phyloP scores from a whole-genome alignment of 2,113 vertebrate genomes.

The Leucopsar rothschildi region DNA sequence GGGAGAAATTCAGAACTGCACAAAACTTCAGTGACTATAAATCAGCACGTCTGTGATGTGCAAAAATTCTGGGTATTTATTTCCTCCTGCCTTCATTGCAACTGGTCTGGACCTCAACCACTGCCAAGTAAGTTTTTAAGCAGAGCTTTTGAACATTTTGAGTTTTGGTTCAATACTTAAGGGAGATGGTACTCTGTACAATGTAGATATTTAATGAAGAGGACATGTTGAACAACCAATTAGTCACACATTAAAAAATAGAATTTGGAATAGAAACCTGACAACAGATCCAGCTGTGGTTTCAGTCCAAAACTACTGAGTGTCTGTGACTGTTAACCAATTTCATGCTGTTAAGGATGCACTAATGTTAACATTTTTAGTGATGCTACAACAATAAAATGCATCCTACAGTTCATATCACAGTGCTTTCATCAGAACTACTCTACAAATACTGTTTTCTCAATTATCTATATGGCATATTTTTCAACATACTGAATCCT shows the following conservation, averaged over 20 bases:
- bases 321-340: not conserved
- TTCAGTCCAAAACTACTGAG: not conserved
- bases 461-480: not conserved
- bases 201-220: not conserved
- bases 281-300: not conserved
- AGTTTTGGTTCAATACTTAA: not conserved
- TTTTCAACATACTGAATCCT: not conserved
- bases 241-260: not conserved
- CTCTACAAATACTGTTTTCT: not conserved
- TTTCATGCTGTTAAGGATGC: not conserved
- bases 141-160: not conserved
- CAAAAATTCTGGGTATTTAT: not conserved
- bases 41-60: not conserved
- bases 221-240: not conserved
- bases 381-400: not conserved
- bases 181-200: not conserved
- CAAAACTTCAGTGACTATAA: not conserved
- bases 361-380: not conserved
- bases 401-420: not conserved
- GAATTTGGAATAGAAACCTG: not conserved
- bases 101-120: not conserved
- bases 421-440: not conserved
- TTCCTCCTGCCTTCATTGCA: not conserved
- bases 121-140: not conserved
- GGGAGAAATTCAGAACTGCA: slow-evolving; percentile 22